These are phyloP conservation scores for Enteromius paludinosus DNA, from an alignment of 2,797 vertebrate genomes.

Conservation along the genomic window DNA sequence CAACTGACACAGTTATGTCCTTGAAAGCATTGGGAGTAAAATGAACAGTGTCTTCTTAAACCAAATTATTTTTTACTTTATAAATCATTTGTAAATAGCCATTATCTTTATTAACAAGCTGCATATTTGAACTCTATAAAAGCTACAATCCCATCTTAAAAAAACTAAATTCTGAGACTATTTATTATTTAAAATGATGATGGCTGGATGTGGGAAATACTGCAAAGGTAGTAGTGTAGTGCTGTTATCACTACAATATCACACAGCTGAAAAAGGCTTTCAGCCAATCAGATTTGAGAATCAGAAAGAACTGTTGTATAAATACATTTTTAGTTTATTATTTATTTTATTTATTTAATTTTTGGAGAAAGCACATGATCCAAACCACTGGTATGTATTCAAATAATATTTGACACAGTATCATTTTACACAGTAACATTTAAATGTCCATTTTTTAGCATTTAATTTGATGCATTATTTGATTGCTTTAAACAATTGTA, in stretches of 20 bases:
- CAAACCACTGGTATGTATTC: background rate
- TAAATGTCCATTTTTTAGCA: background rate
- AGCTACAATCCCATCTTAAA: background rate
- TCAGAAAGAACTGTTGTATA: no score
- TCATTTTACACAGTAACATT: background rate
- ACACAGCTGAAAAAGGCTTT: background rate
- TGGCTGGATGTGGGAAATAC: background rate
- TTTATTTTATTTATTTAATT: no score
- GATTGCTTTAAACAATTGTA: background rate
- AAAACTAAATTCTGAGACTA: background rate
- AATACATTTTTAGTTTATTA: no score
- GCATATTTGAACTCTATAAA: background rate
- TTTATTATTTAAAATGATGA: background rate
- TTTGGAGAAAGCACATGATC: background rate
- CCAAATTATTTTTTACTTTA: background rate
- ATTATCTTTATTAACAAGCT: background rate
- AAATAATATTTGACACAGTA: background rate
- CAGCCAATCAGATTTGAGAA: no score
- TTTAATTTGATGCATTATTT: background rate
- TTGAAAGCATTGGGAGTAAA: background rate
- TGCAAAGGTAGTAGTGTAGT: background rate
- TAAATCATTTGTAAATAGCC: background rate
- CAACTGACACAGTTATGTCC: slow-evolving; percentile 19
- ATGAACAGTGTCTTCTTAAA: background rate
- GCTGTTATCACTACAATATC: background rate